Evolutionary conservation across 2,888 invertebrate species (phyloP).

Genomic region (Hyppa rectilinea): DNA sequence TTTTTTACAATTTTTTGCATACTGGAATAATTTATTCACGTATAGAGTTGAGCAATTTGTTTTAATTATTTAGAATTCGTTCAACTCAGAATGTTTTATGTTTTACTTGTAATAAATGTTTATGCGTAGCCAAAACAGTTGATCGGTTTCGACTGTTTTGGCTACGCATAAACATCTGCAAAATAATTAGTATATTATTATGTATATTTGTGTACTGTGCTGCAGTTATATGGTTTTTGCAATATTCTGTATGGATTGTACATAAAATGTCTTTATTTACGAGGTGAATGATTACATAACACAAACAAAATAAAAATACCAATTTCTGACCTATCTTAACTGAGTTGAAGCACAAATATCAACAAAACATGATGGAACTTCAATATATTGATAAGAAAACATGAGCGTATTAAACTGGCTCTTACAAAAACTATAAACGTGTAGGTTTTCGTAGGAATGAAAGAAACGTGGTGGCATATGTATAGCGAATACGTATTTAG

Average conservation of each 20-base stretch:
- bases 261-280: neutral
- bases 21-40: neutral
- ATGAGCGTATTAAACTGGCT: neutral
- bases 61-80: neutral
- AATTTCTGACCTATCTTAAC: neutral
- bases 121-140: neutral
- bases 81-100: too few relatives aligned
- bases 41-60: too few relatives aligned
- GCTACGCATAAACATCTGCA: too few relatives aligned
- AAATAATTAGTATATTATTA: too few relatives aligned
- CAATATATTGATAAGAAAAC: neutral
- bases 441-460: conserved; percentile 9
- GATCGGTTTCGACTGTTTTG: too few relatives aligned
- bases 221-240: neutral
- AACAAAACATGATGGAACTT: neutral
- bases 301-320: neutral
- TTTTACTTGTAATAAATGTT: neutral
- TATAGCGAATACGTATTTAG: conserved; percentile 60
- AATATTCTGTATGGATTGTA: neutral
- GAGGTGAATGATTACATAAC: neutral
- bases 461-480: conserved; percentile 51
- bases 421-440: neutral
- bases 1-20: neutral
- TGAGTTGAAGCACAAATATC: neutral
- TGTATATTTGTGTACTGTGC: conserved; percentile 6